Conservation (phyloP, 2,113 vertebrate species). For the Cebus imitator region DNA sequence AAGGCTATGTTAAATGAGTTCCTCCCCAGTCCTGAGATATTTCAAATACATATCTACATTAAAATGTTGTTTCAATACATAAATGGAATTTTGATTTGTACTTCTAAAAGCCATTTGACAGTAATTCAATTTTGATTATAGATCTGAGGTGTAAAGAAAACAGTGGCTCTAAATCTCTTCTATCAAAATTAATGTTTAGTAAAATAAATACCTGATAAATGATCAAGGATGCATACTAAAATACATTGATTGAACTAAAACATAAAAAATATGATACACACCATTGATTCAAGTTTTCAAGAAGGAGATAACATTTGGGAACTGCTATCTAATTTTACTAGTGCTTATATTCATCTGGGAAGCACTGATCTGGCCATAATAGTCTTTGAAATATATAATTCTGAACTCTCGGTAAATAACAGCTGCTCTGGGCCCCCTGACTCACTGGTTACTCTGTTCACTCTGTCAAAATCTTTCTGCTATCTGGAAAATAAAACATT, state of each 20-base stretch:
- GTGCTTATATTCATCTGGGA: neutral
- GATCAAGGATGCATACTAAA: neutral
- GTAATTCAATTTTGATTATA: slow-evolving; percentile 5
- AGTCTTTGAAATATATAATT: neutral
- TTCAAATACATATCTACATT: neutral
- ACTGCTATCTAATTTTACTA: neutral
- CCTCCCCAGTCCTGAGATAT: neutral
- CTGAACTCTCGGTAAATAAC: neutral
- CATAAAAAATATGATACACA: neutral
- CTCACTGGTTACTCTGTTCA: neutral
- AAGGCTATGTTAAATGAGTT: neutral
- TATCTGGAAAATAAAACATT: neutral
- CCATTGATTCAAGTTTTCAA: neutral
- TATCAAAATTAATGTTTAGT: slow-evolving; percentile 38
- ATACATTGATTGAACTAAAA: neutral
- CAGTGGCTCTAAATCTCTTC: neutral
- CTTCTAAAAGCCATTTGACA: neutral
- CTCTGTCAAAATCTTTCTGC: neutral
- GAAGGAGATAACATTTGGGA: neutral
- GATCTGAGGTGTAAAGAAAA: neutral
- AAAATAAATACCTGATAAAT: slow-evolving; percentile 18
- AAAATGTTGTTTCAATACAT: neutral
- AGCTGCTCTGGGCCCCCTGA: neutral
- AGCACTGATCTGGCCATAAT: neutral
- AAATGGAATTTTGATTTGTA: neutral